Evolutionary conservation across 1,140 invertebrate species (phyloP), one percentile per base, ranked within the genome.

Genomic region (Drosophila pseudoananassae): DNA sequence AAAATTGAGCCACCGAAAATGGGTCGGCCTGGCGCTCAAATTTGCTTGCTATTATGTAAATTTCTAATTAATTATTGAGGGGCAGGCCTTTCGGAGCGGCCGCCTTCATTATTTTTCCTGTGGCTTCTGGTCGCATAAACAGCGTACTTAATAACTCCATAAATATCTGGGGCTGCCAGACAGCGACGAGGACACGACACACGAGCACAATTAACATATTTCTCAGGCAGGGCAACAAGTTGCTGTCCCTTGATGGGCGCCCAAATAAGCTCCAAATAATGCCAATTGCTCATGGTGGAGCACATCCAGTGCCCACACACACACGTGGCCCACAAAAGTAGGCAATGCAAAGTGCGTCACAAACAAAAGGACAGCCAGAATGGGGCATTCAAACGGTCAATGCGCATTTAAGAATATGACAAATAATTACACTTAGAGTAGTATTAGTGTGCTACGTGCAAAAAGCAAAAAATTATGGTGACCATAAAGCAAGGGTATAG

Each of bases 201-300:
- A 70, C 63, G 76, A 75, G 64, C 45, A 61, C 74, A 87, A 85
- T 85, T 87, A 85, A 82, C 82, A 85, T 85, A 78, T 71, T 87
- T 78, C 33, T 27, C 31, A 27, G 52, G 56, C 15, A 40, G 49
- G 70, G 69, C 82, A 85, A 85, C 82, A 85, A 85, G 82, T 85
- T 78, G 78, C 46, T 51, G 47, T 53, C 46, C 33, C 20, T 17
- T 33, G 15, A 15, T 63, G 71, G 54, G 64, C 63, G 58, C 58
- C 73, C 33, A 65, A 80, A 76, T 80, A 80, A 80, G 66, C 66
- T 53, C 43, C 36, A 31, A 49, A 47, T 85, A 85, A 82, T 78
- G 55, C 72, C 68, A 56, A 54, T 56, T 69, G 40, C 49, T 61
- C 57, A 75, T 83, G 78, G 61, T 0, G 25, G 52, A 50, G 57